Evolutionary conservation across 1,140 invertebrate genomes (phyloP).

Genomic region (Caligus rogercresseyi): DNA sequence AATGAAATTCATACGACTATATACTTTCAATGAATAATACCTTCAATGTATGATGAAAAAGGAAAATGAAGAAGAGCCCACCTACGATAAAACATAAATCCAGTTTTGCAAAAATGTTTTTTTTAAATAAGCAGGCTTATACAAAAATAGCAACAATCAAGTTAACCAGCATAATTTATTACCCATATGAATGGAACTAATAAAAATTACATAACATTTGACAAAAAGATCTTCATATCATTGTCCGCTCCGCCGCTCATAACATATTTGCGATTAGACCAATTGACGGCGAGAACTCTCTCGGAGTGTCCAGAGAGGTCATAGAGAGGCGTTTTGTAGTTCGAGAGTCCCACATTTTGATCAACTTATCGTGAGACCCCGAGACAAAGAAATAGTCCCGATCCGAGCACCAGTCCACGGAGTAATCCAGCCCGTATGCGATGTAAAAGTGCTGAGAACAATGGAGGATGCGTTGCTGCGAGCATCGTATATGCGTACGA

Average conservation of each 20-base stretch:
- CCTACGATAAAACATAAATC: too few relatives aligned
- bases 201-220: constrained; percentile 7
- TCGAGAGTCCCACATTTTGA: constrained; percentile 90
- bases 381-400: constrained; percentile 74
- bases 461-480: constrained; percentile 33
- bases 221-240: constrained; percentile 61
- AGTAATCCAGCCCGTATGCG: constrained; percentile 6
- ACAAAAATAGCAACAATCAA: too few relatives aligned
- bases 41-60: too few relatives aligned
- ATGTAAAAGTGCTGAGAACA: neutral
- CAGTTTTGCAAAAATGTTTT: too few relatives aligned
- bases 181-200: too few relatives aligned
- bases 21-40: too few relatives aligned
- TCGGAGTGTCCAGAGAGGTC: constrained; percentile 85
- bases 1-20: too few relatives aligned
- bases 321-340: constrained; percentile 75
- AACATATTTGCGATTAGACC: constrained; percentile 67
- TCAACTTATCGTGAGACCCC: constrained; percentile 67
- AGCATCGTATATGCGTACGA: constrained; percentile 77
- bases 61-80: too few relatives aligned
- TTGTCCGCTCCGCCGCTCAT: constrained; percentile 86
- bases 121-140: too few relatives aligned
- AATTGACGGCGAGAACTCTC: constrained; percentile 80
- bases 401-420: constrained; percentile 6
- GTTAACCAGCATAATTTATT: too few relatives aligned